These are phyloP conservation scores for Plotosus lineatus DNA, from an alignment of 2,113 vertebrate genomes.

Conservation along the genomic window DNA sequence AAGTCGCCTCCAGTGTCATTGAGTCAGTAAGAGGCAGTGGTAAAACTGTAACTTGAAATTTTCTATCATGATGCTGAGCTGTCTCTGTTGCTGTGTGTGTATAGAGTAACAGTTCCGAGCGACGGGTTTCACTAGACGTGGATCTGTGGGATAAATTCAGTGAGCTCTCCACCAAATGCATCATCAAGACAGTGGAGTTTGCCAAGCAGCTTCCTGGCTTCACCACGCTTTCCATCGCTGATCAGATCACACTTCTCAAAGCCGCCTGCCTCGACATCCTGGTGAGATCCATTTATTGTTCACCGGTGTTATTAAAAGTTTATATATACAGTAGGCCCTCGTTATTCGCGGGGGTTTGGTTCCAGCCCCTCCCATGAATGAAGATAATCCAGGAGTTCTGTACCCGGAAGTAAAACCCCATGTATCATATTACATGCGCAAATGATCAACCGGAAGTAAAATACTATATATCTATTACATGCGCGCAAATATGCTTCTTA, in stretches of 20 bases:
- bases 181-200: slow-evolving; percentile 99
- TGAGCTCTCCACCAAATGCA: slow-evolving; percentile 96
- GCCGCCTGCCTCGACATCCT: slow-evolving; percentile 96
- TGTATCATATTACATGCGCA: no score
- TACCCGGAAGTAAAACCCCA: no score
- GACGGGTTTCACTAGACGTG: slow-evolving; percentile 89
- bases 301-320: no score
- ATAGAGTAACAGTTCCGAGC: slow-evolving; percentile 95
- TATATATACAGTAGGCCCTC: no score
- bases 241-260: slow-evolving; percentile 98
- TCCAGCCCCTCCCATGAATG: no score
- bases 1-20: neutral
- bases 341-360: no score
- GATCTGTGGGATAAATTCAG: slow-evolving; percentile 99
- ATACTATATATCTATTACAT: no score
- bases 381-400: no score
- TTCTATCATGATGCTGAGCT: neutral
- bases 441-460: no score
- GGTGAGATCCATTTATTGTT: slow-evolving; percentile 80
- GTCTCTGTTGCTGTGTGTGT: neutral
- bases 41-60: neutral
- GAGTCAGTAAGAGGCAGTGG: neutral
- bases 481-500: no score
- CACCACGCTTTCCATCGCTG: slow-evolving; percentile 93
- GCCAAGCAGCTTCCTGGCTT: slow-evolving; percentile 98